phyloP scores from a whole-genome alignment of 2,797 vertebrate genomes.

The Coilia nasus region DNA sequence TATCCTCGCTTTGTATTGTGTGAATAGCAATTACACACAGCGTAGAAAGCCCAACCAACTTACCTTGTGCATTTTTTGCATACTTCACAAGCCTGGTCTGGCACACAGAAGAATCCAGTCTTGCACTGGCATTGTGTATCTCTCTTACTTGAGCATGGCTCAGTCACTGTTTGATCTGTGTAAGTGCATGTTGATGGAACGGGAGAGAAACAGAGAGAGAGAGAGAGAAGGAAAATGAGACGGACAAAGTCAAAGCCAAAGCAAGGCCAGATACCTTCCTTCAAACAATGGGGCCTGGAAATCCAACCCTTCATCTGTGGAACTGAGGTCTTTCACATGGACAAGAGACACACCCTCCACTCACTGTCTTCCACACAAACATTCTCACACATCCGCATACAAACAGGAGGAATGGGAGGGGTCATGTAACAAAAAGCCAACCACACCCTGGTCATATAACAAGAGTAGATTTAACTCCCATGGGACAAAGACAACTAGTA shows the following conservation, averaged over 20 bases:
- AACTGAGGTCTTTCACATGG: neutral
- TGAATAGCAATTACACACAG: neutral
- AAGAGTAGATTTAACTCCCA: slow-evolving; percentile 71
- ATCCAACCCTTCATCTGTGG: neutral
- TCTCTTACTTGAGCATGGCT: slow-evolving; percentile 64
- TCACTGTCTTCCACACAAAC: neutral
- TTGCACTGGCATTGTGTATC: slow-evolving; percentile 77
- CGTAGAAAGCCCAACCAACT: slow-evolving; percentile 40
- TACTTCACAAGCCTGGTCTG: slow-evolving; percentile 80
- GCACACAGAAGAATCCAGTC: slow-evolving; percentile 72
- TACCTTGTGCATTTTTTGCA: slow-evolving; percentile 80
- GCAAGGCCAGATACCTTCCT: neutral
- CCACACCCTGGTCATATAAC: slow-evolving; percentile 76
- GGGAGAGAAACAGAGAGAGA: neutral
- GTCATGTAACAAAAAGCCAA: slow-evolving; percentile 39
- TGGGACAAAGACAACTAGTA: slow-evolving; percentile 45
- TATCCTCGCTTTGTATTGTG: too few species aligned
- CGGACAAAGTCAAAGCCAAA: neutral
- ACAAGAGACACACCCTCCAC: slow-evolving; percentile 16
- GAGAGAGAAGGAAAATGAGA: neutral
- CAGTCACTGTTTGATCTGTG: slow-evolving; percentile 71
- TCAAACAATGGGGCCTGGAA: neutral
- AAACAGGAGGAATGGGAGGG: neutral
- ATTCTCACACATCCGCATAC: neutral
- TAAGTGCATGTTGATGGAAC: neutral